Evolutionary conservation across 2,113 vertebrate species (phyloP), one percentile per base, ranked within the genome.

Genomic region (human): DNA sequence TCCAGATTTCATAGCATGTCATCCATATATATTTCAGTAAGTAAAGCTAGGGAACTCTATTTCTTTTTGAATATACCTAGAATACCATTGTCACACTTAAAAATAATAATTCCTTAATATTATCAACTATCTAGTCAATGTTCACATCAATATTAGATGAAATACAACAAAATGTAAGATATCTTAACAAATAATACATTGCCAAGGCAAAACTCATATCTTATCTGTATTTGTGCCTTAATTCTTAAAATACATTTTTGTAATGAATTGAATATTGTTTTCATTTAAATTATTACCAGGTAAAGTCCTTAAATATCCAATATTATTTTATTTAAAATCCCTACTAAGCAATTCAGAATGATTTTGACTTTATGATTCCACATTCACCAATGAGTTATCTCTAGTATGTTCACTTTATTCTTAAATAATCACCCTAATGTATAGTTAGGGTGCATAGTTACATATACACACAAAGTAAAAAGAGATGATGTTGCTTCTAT

Each of bases 321-420:
- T 45, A 32, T 72, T 68, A 81, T 89, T 89, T 84, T 30, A 88
- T 66, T 97, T 83, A 40, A 95, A 94, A 79, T 93, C 8, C 85
- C 45, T 57, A 79, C 12, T 91, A 72, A 89, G 50, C 43, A 87
- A 48, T 40, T 92, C 5, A 72, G 64, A 93, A 96, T 25, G 6
- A n/a, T 66, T 72, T 70, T 81, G 61, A 64, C 38, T 59, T 84
- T 64, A 91, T 57, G 38, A 93, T 82, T 72, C 80, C 64, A 27
- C 38, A 35, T 43, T 80, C 22, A 40, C 40, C 45, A 78, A 61
- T 40, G 13, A 92, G 13, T 38, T 79, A 59, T 23, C 50, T 76
- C 38, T 30, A 89, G 3, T 55, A 43, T 32, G 12, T 38, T 89
- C 38, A 48, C 4, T 68, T 90, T 61, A 78, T 81, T 13, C 64